Evolutionary conservation across 2,888 invertebrate genomes (phyloP).

Genomic region (Bhutanitis thaidina): DNA sequence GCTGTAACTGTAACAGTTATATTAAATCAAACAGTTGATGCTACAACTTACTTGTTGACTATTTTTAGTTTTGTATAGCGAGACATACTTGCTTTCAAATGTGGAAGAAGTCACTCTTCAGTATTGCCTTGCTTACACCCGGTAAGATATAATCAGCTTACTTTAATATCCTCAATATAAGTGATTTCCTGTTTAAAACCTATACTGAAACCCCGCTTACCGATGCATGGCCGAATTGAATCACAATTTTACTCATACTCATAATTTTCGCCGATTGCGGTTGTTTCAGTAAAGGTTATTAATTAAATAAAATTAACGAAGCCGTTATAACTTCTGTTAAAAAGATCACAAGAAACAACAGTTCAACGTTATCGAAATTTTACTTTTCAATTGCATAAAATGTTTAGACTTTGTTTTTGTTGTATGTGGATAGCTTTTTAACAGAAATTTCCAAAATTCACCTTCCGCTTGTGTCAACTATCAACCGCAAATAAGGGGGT

Average conservation of each 20-base stretch:
- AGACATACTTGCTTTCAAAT: conserved; percentile 78
- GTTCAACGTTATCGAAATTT: conserved; percentile 2
- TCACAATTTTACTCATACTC: conserved; percentile 25
- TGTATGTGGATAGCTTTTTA: conserved; percentile 52
- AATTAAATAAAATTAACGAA: conserved; percentile 63
- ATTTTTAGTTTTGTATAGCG: conserved; percentile 78
- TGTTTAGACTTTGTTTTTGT: conserved; percentile 7
- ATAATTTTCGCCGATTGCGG: conserved; percentile 36
- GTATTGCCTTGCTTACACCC: conserved; percentile 79
- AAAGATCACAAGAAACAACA: conserved; percentile 38
- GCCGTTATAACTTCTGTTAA: conserved; percentile 58
- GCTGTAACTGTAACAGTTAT: conserved; percentile 67
- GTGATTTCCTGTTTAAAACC: conserved; percentile 67
- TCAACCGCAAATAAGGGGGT: conserved; percentile 71
- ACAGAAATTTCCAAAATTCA: conserved; percentile 44
- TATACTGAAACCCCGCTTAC: conserved; percentile 66
- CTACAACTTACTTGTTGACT: conserved; percentile 72
- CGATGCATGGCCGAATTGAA: conserved; percentile 19
- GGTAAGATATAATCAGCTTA: conserved; percentile 79
- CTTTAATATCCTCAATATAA: conserved; percentile 77
- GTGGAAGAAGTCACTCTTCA: conserved; percentile 79
- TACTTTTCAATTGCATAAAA: neutral
- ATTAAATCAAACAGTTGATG: conserved; percentile 71
- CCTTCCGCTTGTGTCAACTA: conserved; percentile 69
- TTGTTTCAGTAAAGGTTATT: conserved; percentile 67